Evolutionary conservation across 2,888 invertebrate species (phyloP), one percentile per base, ranked within the genome.

Genomic region (Plutella xylostella): DNA sequence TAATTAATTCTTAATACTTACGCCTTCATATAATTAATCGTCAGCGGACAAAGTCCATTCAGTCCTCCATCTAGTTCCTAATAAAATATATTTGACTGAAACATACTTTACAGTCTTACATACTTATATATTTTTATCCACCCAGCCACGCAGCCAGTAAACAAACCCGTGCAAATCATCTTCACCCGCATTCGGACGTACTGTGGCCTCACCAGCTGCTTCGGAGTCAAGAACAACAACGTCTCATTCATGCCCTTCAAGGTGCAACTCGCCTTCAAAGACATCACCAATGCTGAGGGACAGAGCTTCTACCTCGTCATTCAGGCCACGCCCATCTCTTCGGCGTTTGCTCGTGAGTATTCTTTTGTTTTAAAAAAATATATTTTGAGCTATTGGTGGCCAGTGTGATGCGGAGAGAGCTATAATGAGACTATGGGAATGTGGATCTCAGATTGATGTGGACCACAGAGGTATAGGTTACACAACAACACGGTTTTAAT

Each of bases 311-410:
- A 89, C 57, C 68, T 92, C 21, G 87, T 93, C 34, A 88, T 94
- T 48, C 88, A 89, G 45, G 94, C 93, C 1, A 87, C 89, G 3
- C 90, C 90, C 1, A 87, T 94, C 22, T 85, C 82, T 55, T 90
- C 94, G 7, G 89, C 91, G 12, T 96, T 92, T 65, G 90, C 88
- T 87, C 86, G 95, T 94, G 78, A 74, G 76, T 67, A 12, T 22
- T 47, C n/a, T n/a, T 42, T 25, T 14, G 21, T 19, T 25, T 11
- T 15, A 4, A 19, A n/a, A 11, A 31, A 6, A 5, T 1, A 30
- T 15, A 15, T 15, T 33, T 2, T 33, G 14, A 15, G 4, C 15
- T 4, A 6, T 3, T 15, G 4, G 15, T 2, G 31, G 15, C 25
- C n/a, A n/a, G n/a, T n/a, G n/a, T n/a, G n/a, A n/a, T n/a, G n/a